Percentiles rank a stretch among this genome's conserved stretches.
phyloP scores from a whole-genome alignment of 2,888 invertebrate species.

The Allophyes oxyacanthae region DNA sequence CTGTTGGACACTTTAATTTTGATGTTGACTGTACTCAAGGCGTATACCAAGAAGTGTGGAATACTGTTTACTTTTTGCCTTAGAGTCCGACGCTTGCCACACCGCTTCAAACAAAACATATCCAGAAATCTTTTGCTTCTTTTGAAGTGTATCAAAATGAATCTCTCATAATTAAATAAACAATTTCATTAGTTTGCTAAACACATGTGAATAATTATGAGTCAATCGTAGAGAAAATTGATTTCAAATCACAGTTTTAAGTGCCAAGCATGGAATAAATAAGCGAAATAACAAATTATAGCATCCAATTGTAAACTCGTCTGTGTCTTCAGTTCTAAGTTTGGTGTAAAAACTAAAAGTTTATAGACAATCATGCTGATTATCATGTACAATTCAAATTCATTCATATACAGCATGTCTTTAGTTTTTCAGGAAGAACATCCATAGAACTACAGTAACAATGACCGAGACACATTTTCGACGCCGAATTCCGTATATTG shows the following conservation, averaged over 20 bases:
- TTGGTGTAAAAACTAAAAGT: no score
- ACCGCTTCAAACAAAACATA: neutral
- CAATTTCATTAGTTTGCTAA: slow-evolving; percentile 5
- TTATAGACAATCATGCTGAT: no score
- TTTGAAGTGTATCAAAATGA: slow-evolving; percentile 14
- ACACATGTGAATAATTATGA: slow-evolving; percentile 3
- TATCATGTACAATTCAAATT: no score
- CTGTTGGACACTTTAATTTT: no score
- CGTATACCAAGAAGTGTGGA: no score
- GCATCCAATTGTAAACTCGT: slow-evolving; percentile 5
- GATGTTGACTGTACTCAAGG: no score
- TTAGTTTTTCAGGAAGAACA: no score
- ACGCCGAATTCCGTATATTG: neutral
- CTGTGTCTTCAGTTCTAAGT: neutral
- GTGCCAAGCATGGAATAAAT: slow-evolving; percentile 18
- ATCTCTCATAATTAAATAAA: slow-evolving; percentile 20
- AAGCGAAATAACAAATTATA: slow-evolving; percentile 24
- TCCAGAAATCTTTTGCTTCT: slow-evolving; percentile 2
- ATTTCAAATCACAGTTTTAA: slow-evolving; percentile 17
- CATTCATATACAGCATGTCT: no score
- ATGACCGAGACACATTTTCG: neutral
- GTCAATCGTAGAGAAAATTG: slow-evolving; percentile 26
- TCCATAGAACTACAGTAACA: neutral
- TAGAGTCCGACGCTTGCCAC: neutral
- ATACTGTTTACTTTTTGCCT: no score